These are phyloP conservation scores for Thera britannica DNA, from an alignment of 2,888 invertebrate genomes.

Conservation along the genomic window DNA sequence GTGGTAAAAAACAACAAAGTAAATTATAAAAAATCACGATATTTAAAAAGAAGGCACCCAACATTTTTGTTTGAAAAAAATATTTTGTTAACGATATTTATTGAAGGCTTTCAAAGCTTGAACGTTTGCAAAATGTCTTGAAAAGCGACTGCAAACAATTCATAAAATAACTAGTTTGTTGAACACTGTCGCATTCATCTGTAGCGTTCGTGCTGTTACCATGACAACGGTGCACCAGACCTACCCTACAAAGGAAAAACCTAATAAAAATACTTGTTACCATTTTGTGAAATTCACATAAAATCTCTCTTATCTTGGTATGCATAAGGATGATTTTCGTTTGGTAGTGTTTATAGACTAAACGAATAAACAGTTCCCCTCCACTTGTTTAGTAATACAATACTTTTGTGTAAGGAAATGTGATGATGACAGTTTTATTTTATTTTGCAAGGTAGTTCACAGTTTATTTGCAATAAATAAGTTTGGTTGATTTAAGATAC, in stretches of 20 bases:
- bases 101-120: background rate
- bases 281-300: constrained; percentile 14
- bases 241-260: constrained; percentile 65
- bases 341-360: constrained; percentile 47
- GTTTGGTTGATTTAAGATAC: background rate
- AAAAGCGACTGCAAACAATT: constrained; percentile 30
- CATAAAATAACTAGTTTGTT: constrained; percentile 36
- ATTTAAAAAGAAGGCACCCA: too few relatives aligned
- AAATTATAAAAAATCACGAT: too few relatives aligned
- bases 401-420: constrained; percentile 57
- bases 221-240: constrained; percentile 61
- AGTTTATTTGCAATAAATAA: background rate
- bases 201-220: constrained; percentile 61
- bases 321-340: constrained; percentile 12
- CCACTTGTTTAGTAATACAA: constrained; percentile 67
- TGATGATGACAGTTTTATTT: constrained; percentile 46
- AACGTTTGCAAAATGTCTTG: constrained; percentile 16
- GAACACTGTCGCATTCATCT: constrained; percentile 41
- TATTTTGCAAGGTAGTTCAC: constrained; percentile 31
- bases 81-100: background rate
- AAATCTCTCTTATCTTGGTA: background rate
- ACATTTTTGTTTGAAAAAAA: too few relatives aligned
- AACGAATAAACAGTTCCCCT: constrained; percentile 61
- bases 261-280: constrained; percentile 61
- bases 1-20: too few relatives aligned